These are phyloP conservation scores for Gadus macrocephalus DNA, from an alignment of 2,113 vertebrate species.

Conservation along the genomic window DNA sequence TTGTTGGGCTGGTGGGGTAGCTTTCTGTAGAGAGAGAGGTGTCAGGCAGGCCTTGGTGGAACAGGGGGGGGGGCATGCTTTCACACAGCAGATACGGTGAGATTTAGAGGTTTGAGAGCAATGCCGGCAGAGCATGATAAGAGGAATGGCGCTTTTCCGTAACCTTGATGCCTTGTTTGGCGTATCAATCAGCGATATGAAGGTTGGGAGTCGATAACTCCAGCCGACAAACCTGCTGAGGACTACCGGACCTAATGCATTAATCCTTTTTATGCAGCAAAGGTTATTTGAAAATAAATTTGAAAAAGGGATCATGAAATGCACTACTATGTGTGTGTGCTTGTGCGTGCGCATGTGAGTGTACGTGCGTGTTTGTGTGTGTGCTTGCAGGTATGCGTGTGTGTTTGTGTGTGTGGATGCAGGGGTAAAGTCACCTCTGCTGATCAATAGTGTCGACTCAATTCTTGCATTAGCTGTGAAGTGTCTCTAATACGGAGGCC, in stretches of 20 bases:
- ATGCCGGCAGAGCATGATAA: conserved; percentile 47
- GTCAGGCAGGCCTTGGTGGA: conserved; percentile 26
- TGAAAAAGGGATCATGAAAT: no score
- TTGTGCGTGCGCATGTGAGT: neutral
- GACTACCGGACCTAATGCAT: no score
- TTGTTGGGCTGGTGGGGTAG: conserved; percentile 13
- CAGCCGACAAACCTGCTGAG: no score
- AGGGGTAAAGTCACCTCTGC: neutral
- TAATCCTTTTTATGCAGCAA: no score
- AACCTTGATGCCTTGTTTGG: conserved; percentile 19
- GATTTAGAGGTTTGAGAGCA: conserved; percentile 51
- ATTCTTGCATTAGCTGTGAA: neutral
- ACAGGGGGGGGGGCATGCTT: conserved; percentile 43
- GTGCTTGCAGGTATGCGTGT: no score
- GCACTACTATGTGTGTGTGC: no score
- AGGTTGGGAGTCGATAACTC: no score
- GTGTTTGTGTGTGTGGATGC: no score
- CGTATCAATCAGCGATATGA: no score
- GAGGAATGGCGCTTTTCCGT: conserved; percentile 19
- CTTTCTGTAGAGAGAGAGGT: conserved; percentile 39
- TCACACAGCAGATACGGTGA: conserved; percentile 48
- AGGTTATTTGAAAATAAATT: no score
- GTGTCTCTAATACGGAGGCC: neutral
- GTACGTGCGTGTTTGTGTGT: neutral
- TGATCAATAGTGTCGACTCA: conserved; percentile 23